Evolutionary conservation across 2,797 vertebrate species (phyloP).

Genomic region (Peromyscus melanophrys): DNA sequence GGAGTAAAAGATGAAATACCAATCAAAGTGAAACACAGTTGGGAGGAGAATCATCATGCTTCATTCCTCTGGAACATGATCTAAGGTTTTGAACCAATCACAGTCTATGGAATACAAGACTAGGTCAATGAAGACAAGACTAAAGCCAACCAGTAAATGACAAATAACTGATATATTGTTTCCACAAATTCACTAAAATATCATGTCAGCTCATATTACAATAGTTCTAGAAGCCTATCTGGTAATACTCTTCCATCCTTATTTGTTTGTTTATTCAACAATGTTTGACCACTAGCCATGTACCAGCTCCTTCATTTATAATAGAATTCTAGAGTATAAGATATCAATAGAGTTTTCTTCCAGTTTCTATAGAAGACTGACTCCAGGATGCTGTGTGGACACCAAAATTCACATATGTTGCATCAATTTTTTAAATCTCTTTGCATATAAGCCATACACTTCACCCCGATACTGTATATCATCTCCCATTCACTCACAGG

Average conservation of each 20-base stretch:
- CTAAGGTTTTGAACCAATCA: not conserved
- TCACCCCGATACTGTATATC: not conserved
- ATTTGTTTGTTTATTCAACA: not conserved
- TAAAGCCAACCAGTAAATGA: not conserved
- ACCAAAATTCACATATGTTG: not conserved
- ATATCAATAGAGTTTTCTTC: too few relatives aligned
- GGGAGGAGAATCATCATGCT: not conserved
- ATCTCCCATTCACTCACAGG: not conserved
- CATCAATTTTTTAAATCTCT: not conserved
- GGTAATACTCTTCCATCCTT: not conserved
- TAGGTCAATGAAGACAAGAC: not conserved
- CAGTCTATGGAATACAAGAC: not conserved
- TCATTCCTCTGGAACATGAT: not conserved
- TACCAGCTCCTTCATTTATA: not conserved
- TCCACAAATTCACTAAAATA: not conserved
- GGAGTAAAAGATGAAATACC: not conserved
- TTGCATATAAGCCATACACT: not conserved
- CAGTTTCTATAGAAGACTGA: not conserved
- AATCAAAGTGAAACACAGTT: not conserved
- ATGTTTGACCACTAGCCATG: not conserved
- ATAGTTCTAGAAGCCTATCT: not conserved
- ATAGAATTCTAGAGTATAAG: not conserved
- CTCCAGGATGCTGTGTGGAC: not conserved
- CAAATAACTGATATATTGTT: not conserved
- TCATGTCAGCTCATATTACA: not conserved